Conservation (phyloP, 64 coral and sea anemone species). For the Pocillopora verrucosa region DNA sequence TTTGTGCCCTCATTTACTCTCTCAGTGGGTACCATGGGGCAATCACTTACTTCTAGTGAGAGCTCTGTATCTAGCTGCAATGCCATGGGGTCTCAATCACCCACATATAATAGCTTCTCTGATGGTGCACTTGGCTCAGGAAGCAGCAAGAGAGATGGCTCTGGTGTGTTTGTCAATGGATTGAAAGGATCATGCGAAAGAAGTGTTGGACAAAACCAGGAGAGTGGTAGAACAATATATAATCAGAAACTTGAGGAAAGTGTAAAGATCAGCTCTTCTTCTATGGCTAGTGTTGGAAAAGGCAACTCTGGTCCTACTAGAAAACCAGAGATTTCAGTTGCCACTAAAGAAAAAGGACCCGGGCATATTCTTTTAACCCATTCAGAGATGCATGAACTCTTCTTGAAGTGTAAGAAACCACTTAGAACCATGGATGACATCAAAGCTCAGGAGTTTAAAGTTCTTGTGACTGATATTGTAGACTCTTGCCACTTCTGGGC, state of each 20-base stretch:
- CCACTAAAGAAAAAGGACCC: neutral
- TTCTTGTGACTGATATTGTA: slow-evolving; percentile 78
- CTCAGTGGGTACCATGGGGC: neutral
- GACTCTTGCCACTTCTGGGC: slow-evolving; percentile 91
- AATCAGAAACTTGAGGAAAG: neutral
- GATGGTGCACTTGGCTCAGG: neutral
- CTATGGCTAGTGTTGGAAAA: neutral
- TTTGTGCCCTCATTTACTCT: neutral
- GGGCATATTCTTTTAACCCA: neutral
- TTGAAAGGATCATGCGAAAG: neutral
- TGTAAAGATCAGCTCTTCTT: neutral
- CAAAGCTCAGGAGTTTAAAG: slow-evolving; percentile 40
- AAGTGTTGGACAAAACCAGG: neutral
- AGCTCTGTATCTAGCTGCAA: neutral
- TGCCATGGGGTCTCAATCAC: neutral
- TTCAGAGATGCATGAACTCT: neutral
- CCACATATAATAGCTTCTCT: neutral
- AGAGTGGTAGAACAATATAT: neutral
- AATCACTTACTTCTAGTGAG: neutral
- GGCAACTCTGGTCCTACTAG: neutral
- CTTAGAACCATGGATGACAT: neutral
- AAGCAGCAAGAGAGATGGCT: neutral
- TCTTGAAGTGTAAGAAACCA: slow-evolving; percentile 1
- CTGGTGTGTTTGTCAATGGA: neutral
- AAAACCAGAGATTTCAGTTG: neutral